Base-by-base conservation (phyloP, 2,797 vertebrate species). In the Cirrhinus mrigala region DNA sequence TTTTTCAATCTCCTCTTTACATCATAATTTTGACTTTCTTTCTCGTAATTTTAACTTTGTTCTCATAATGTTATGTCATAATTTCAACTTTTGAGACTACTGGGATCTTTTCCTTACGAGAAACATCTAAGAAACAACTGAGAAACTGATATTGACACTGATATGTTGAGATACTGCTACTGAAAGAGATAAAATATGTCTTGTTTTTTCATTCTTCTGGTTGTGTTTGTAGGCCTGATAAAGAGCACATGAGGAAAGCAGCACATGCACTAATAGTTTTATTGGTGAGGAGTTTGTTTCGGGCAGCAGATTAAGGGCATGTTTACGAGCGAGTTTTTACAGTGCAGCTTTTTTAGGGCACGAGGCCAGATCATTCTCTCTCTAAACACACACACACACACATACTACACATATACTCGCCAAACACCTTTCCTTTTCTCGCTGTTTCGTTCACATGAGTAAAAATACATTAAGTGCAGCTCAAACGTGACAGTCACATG, bases 381-480 rank as follows among this genome's bases (percentile, higher is more conserved):
- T 73, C 29, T 15, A n/a, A 44, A 73, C 74, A 79, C 74, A 76
- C 71, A 24, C 69, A 50, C 80, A 46, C 40, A 69, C 66, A 75
- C n/a, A 33, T 37, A 29, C 40, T 20, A 62, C 68, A 81, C 50
- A 78, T 66, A 87, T 46, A 44, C 84, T 80, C 78, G 11, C 80
- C 86, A 82, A 79, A 73, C 70, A 29, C 52, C 74, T 81, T 48
- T 83, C 40, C 66, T 81, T 88, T 88, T 82, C 76, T 54, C 40
- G 50, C 82, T 40, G 85, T 90, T 90, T 90, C 86, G 70, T 88
- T 90, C 88, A 56, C 81, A 24, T 68, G 71, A 82, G 82, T 88
- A 88, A 82, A 90, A 90, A 90, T 90, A 90, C 87, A 77, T 18
- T 20, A 56, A 87, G 66, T 85, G 83, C 79, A 81, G 73, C 87